Evolutionary conservation across 64 coral and sea anemone species (phyloP).

Genomic region (Platygyra sinensis): DNA sequence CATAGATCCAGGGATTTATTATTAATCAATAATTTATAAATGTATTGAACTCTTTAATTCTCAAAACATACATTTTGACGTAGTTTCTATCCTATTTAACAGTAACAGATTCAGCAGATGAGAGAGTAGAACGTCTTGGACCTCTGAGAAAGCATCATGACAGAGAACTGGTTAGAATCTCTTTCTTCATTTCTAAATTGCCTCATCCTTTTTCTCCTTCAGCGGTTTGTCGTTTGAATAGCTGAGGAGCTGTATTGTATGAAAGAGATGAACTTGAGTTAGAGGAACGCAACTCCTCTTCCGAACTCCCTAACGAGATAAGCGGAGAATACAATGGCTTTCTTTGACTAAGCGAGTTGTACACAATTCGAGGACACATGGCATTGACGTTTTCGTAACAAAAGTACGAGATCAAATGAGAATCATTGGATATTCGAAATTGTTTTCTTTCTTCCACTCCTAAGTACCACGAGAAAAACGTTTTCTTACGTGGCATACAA

Average conservation of each 20-base stretch:
- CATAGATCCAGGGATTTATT: too few relatives aligned
- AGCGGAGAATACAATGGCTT: not conserved
- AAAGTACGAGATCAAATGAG: constrained; percentile 78
- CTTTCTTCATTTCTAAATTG: too few relatives aligned
- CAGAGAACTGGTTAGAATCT: too few relatives aligned
- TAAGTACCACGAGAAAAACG: constrained; percentile 63
- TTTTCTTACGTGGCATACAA: constrained; percentile 61
- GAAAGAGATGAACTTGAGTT: constrained; percentile 24
- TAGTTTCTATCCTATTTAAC: too few relatives aligned
- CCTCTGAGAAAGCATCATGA: too few relatives aligned
- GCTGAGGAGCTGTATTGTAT: constrained; percentile 23
- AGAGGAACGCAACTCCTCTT: constrained; percentile 1
- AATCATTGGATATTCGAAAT: constrained; percentile 29
- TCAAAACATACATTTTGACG: too few relatives aligned
- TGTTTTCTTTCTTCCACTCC: constrained; percentile 30
- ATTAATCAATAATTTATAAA: too few relatives aligned
- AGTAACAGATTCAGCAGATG: too few relatives aligned
- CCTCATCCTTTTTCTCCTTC: not conserved
- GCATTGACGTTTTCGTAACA: constrained; percentile 64
- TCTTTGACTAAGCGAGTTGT: not conserved
- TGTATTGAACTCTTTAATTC: too few relatives aligned
- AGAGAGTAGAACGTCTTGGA: too few relatives aligned
- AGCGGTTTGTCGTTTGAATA: constrained; percentile 5
- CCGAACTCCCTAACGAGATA: constrained; percentile 17
- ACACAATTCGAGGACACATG: constrained; percentile 32